phyloP scores from a whole-genome alignment of 35 echinoderm and acorn worm species.

The Ptychodera flava region DNA sequence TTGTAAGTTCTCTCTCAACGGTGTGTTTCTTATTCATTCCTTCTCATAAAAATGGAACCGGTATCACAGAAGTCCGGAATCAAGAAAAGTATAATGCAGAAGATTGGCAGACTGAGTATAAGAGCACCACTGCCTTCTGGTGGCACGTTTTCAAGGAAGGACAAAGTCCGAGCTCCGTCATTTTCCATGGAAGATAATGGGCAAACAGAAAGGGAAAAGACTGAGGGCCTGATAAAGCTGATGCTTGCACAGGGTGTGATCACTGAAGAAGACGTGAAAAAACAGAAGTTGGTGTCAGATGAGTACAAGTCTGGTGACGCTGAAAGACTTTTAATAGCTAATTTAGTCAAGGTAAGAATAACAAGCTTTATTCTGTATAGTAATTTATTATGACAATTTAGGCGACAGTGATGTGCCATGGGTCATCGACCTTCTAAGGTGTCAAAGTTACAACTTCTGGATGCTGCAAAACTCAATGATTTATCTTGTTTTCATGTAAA shows the following conservation, averaged over 20 bases:
- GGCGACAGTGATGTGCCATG: neutral
- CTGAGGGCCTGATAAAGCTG: slow-evolving; percentile 80
- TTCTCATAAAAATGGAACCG: neutral
- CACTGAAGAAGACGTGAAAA: slow-evolving; percentile 54
- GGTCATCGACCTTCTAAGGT: neutral
- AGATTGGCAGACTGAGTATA: neutral
- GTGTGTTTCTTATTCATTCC: no score
- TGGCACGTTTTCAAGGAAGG: slow-evolving; percentile 3
- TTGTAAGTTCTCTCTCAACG: no score
- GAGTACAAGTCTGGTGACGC: slow-evolving; percentile 88
- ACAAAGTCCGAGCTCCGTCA: neutral
- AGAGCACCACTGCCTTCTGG: neutral
- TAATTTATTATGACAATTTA: no score
- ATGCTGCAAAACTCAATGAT: no score
- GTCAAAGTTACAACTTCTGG: neutral
- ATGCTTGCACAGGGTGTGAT: slow-evolving; percentile 90
- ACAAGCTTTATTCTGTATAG: neutral
- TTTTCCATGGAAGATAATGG: neutral
- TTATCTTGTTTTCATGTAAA: no score
- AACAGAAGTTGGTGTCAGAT: slow-evolving; percentile 74
- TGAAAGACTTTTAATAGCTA: slow-evolving; percentile 84
- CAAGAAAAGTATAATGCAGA: slow-evolving; percentile 1
- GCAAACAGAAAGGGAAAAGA: slow-evolving; percentile 46
- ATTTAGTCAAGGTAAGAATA: slow-evolving; percentile 85
- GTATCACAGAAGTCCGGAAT: neutral